Evolutionary conservation across 2,888 invertebrate species (phyloP), one percentile per base, ranked within the genome.

Genomic region (Belgica antarctica): DNA sequence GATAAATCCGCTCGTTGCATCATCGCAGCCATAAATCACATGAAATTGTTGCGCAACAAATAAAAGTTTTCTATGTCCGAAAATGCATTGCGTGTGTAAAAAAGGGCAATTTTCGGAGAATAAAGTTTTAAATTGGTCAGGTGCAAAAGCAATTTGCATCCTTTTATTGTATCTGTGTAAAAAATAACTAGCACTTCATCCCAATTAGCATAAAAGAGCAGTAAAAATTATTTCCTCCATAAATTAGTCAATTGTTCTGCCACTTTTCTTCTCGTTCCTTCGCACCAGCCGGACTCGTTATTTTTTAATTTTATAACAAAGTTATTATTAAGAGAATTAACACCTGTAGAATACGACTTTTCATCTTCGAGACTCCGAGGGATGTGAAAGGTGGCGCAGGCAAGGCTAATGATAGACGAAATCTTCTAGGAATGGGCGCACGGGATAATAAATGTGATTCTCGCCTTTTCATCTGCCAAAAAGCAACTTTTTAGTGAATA

Each of bases 111-210:
- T 41, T 41, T 41, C 41, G 41, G n/a, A n/a, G n/a, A n/a, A n/a
- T n/a, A n/a, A n/a, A n/a, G n/a, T n/a, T n/a, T n/a, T n/a, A 46
- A 15, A 4, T 7, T 4, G 63, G 57, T 68, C 68, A 68, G 68
- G 68, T 68, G 68, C 57, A 57, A 66, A 66, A 22, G 68, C 28
- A 68, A 68, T 68, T 68, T 68, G 68, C 52, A 68, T 68, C 63
- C 46, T 36, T 34, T 41, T 65, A 27, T 27, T 31, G 15, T 22
- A 0, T 34, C 31, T 62, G 17, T 22, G 22, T 68, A 41, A 31
- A 31, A 31, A 31, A 31, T 31, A n/a, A 28, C n/a, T 65, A 25
- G 15, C 68, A 34, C 4, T 22, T 66, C 46, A 27, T 8, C n/a
- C 17, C 36, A 46, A 34, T 68, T 68, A 68, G 22, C 68, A 68